A percentile compares a stretch with the other conserved stretches of the same genome.
These are phyloP conservation scores for Rattus rattus DNA, from an alignment of 2,113 vertebrate genomes.

Conservation along the genomic window DNA sequence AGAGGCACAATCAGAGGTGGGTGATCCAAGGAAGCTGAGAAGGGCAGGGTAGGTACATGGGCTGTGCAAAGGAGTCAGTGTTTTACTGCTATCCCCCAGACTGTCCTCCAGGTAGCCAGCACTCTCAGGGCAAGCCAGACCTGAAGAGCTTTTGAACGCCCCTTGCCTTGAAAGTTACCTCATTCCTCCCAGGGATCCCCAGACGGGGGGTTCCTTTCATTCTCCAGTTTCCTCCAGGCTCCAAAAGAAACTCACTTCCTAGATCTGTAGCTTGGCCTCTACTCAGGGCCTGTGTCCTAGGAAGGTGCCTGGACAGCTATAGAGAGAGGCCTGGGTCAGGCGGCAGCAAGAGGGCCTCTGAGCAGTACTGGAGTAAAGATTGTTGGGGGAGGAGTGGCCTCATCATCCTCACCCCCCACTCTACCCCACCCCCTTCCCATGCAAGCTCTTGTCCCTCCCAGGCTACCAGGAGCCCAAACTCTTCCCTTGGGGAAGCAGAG, in stretches of 20 bases:
- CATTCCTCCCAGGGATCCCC: background rate
- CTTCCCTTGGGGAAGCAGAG: background rate
- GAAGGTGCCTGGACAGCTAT: background rate
- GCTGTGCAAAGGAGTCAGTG: accelerated
- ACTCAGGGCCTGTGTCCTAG: background rate
- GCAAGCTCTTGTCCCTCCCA: too few relatives aligned
- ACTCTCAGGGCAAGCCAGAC: background rate
- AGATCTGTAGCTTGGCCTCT: background rate
- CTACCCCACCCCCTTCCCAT: too few relatives aligned
- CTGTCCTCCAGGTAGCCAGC: background rate
- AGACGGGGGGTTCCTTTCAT: too few relatives aligned
- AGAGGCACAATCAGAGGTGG: background rate
- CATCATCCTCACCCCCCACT: accelerated
- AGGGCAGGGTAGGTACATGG: background rate
- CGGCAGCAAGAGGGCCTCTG: slow-evolving; percentile 26
- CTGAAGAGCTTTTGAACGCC: too few relatives aligned
- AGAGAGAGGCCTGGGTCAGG: slow-evolving; percentile 13
- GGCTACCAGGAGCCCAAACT: background rate
- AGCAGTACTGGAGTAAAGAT: slow-evolving; percentile 49
- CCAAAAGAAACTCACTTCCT: background rate
- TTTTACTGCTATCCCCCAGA: background rate
- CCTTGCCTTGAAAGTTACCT: accelerated
- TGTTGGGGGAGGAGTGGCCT: background rate
- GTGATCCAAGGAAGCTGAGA: background rate
- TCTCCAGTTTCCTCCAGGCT: background rate